Conservation (phyloP, 1,140 invertebrate species). For the Periplaneta americana region DNA sequence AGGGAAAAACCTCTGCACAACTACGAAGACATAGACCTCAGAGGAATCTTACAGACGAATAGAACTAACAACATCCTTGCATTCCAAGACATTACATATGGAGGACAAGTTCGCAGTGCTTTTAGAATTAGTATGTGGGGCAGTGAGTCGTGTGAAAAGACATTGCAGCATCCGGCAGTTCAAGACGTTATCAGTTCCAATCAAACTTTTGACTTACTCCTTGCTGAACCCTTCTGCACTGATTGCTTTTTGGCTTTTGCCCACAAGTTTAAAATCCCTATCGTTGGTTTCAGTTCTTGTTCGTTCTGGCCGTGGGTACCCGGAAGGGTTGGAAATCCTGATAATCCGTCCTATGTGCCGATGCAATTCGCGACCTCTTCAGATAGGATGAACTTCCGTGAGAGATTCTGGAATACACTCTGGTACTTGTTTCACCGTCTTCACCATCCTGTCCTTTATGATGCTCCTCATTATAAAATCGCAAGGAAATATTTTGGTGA, state of each 20-base stretch:
- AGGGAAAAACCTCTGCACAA: no score
- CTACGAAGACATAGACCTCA: no score
- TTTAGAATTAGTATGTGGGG: no score
- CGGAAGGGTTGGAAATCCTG: conserved; percentile 40
- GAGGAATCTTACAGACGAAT: no score
- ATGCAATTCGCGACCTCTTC: conserved; percentile 45
- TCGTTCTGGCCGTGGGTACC: conserved; percentile 45
- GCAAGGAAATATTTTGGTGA: conserved; percentile 19
- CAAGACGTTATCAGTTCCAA: conserved; percentile 17
- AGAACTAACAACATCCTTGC: no score
- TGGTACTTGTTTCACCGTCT: no score
- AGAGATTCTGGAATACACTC: conserved; percentile 49
- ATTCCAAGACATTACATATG: neutral
- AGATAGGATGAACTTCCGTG: conserved; percentile 46
- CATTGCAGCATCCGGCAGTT: no score
- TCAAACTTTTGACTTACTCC: conserved; percentile 55
- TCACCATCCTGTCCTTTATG: no score
- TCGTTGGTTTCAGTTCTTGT: conserved; percentile 50
- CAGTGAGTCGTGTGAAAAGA: no score
- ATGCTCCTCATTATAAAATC: no score
- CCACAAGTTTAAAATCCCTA: conserved; percentile 34
- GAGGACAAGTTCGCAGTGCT: no score
- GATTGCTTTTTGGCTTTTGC: conserved; percentile 55
- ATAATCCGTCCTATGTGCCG: conserved; percentile 28
- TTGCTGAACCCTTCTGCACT: conserved; percentile 57